Base-by-base conservation (phyloP, 2,113 vertebrate species). In the Phrynocephalus versicolor region DNA sequence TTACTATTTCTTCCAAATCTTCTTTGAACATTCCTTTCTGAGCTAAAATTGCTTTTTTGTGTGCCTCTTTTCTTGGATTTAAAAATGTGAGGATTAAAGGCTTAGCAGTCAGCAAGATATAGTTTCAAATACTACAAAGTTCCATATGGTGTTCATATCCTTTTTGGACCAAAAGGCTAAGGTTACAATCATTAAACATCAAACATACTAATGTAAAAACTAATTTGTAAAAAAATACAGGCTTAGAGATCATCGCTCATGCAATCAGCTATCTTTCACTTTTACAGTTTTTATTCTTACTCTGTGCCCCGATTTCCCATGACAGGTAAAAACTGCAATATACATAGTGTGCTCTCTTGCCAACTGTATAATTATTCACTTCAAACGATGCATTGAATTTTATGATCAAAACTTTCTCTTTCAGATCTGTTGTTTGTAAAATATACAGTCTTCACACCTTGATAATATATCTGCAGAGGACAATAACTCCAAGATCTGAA, bases 401-500 rank as follows among this genome's bases (percentile, higher is more conserved):
- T 23, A 1, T 78, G 16, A 71, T 81, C 87, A 78, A 16, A 80
- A 45, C 25, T 13, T 27, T 83, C 83, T 64, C 55, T 89, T 76
- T 30, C 13, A 89, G 55, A 87, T 83, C 88, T 92, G 83, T 83
- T 88, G 41, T 73, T 88, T 74, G 79, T 65, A 62, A 62, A 67
- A 33, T 85, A 58, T 79, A 89, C 82, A 84, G 73, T 92, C 73
- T 12, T 81, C 72, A 88, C 72, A 77, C 25, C 75, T 87, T 85
- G 83, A 82, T 89, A 89, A 90, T 60, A 27, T 83, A 62, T 75
- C 80, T 81, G 83, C 16, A 74, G 75, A 76, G 65, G 12, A 88
- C 89, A 90, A 92, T 90, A 93, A 92, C 90, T 87, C n/a, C 77
- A 85, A 81, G 37, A 83, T 89, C 83, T 89, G 57, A 87, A 92